Evolutionary conservation across 2,113 vertebrate species (phyloP).

Genomic region (Xiphophorus maculatus): DNA sequence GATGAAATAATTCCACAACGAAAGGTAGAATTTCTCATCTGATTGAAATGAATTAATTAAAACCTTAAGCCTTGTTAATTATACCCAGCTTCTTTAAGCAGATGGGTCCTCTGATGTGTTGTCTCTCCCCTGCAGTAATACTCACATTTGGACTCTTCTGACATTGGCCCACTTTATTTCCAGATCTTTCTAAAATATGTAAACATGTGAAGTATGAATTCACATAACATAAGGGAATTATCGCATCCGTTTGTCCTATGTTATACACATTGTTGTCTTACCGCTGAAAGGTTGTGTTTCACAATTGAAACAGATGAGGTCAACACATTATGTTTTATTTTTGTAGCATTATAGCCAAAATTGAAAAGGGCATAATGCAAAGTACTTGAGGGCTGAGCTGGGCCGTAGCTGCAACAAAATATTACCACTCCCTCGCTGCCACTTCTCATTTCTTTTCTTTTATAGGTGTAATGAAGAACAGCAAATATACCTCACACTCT

Average conservation of each 20-base stretch:
- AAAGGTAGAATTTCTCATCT: conserved; percentile 55
- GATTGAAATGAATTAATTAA: conserved; percentile 70
- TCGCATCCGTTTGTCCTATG: conserved; percentile 3
- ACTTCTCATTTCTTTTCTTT: conserved; percentile 68
- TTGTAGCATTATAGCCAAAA: not conserved
- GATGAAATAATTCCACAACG: conserved; percentile 52
- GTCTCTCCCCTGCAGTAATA: conserved; percentile 40
- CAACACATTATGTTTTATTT: conserved; percentile 11
- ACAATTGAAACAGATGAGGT: not conserved
- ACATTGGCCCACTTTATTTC: conserved; percentile 36
- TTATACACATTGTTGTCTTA: not conserved
- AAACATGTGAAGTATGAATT: conserved; percentile 18
- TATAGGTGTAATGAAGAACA: conserved; percentile 76
- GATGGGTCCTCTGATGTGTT: conserved; percentile 58
- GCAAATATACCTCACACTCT: conserved; percentile 52
- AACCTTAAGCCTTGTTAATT: conserved; percentile 70
- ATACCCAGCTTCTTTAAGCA: conserved; percentile 57
- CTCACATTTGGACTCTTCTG: conserved; percentile 49
- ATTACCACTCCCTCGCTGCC: conserved; percentile 48
- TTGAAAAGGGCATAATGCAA: conserved; percentile 12
- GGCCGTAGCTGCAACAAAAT: conserved; percentile 36
- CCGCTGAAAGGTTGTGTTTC: not conserved
- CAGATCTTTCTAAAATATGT: conserved; percentile 8
- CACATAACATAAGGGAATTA: conserved; percentile 11
- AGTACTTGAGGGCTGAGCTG: conserved; percentile 29